Conservation (phyloP, 1,140 invertebrate species). For the Drosophila quadrilineata region DNA sequence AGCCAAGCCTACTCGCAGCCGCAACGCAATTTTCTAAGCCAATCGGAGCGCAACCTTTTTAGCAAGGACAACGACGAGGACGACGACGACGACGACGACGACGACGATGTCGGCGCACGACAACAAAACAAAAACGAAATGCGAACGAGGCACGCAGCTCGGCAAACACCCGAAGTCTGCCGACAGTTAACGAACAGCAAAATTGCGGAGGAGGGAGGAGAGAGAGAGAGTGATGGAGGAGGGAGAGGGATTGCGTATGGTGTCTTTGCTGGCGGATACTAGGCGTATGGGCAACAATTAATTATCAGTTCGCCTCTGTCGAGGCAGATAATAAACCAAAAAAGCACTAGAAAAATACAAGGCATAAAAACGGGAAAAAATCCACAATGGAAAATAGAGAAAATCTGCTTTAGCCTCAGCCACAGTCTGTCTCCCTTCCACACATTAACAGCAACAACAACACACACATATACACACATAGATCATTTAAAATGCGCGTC, state of each 20-base stretch:
- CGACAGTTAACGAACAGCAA: slow-evolving; percentile 52
- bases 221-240: background rate
- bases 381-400: too few species aligned
- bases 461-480: slow-evolving; percentile 44
- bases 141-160: slow-evolving; percentile 34
- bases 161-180: slow-evolving; percentile 60
- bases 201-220: background rate
- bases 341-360: slow-evolving; percentile 32
- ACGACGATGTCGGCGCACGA: slow-evolving; percentile 70
- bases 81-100: slow-evolving; percentile 39
- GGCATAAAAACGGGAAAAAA: slow-evolving; percentile 19
- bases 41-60: slow-evolving; percentile 62
- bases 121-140: slow-evolving; percentile 69
- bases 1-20: slow-evolving; percentile 69
- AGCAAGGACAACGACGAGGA: slow-evolving; percentile 46
- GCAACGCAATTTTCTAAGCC: slow-evolving; percentile 75
- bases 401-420: background rate
- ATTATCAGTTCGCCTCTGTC: slow-evolving; percentile 67
- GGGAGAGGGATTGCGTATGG: background rate
- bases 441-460: slow-evolving; percentile 42
- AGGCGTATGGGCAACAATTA: slow-evolving; percentile 71
- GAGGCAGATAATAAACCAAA: slow-evolving; percentile 46
- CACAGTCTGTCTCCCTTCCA: slow-evolving; percentile 14
- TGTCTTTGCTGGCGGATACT: slow-evolving; percentile 5
- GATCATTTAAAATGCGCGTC: slow-evolving; percentile 79